These are phyloP conservation scores for Spea bombifrons DNA, from an alignment of 2,113 vertebrate species.

Conservation along the genomic window DNA sequence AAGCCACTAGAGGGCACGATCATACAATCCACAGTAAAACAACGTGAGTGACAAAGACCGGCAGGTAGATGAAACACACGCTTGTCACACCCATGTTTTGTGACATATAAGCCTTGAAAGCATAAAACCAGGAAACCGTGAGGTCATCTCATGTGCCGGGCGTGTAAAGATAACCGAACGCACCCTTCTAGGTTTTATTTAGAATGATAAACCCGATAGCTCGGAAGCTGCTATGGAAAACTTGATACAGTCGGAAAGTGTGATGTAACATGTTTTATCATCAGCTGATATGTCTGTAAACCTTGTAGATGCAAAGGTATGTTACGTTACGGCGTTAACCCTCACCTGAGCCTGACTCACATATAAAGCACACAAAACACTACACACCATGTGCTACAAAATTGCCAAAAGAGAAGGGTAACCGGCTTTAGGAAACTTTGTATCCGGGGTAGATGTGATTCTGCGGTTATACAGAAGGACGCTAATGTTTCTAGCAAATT, in stretches of 20 bases:
- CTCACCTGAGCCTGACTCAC: too few species aligned
- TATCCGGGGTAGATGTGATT: too few species aligned
- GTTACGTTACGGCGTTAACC: too few species aligned
- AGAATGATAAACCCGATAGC: neutral
- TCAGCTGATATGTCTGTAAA: too few species aligned
- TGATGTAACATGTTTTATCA: neutral
- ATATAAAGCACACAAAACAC: too few species aligned
- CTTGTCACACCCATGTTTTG: conserved; percentile 4
- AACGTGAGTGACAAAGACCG: neutral
- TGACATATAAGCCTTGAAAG: conserved; percentile 25
- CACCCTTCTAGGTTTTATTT: conserved; percentile 2
- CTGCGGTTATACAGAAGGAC: too few species aligned
- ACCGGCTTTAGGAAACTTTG: too few species aligned
- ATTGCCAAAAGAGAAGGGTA: too few species aligned
- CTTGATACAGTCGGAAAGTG: neutral
- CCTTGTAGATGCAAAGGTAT: too few species aligned
- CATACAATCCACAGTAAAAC: too few species aligned
- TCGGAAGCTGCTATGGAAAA: neutral
- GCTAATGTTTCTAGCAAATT: too few species aligned
- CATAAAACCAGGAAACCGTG: neutral
- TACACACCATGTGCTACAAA: too few species aligned
- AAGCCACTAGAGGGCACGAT: neutral
- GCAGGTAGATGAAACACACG: neutral
- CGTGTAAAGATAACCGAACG: conserved; percentile 2
- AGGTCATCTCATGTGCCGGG: conserved; percentile 5